A percentile compares a stretch with the other conserved stretches of the same genome.
These are phyloP conservation scores for Hirundichthys speculiger DNA, from an alignment of 2,113 vertebrate species.

Conservation along the genomic window DNA sequence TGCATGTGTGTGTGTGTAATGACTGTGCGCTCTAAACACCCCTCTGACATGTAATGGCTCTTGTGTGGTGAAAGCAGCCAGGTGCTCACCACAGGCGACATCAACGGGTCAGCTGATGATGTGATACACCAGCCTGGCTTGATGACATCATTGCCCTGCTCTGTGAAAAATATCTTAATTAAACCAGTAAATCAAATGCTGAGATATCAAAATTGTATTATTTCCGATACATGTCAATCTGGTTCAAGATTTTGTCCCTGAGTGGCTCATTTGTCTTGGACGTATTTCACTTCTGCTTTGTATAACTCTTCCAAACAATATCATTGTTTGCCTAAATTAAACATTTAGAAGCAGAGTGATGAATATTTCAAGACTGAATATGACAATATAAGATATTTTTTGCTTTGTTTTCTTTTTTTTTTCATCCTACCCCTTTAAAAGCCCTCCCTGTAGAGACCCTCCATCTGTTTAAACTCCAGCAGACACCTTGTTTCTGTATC, in stretches of 20 bases:
- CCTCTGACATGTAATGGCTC: constrained; percentile 62
- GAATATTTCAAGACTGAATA: constrained; percentile 32
- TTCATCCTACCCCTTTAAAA: constrained; percentile 18
- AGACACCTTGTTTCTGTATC: constrained; percentile 55
- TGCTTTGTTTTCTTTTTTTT: neutral
- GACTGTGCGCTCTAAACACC: constrained; percentile 51
- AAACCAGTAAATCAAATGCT: too few relatives aligned
- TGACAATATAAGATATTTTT: constrained; percentile 34
- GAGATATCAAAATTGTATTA: too few relatives aligned
- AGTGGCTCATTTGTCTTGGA: too few relatives aligned
- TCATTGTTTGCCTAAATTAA: constrained; percentile 10
- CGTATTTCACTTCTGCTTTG: too few relatives aligned
- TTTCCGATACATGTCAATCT: too few relatives aligned
- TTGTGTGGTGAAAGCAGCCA: constrained; percentile 71
- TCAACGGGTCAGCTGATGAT: constrained; percentile 50
- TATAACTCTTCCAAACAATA: too few relatives aligned
- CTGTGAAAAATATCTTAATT: neutral
- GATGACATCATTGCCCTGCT: constrained; percentile 66
- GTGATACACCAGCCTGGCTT: constrained; percentile 46
- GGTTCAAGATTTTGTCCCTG: too few relatives aligned
- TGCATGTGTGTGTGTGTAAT: constrained; percentile 32
- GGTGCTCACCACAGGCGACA: constrained; percentile 70
- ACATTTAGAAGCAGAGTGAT: constrained; percentile 16
- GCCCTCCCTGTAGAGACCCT: constrained; percentile 47
- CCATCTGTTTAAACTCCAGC: constrained; percentile 62